Percentiles rank a stretch among this genome's conserved stretches.
These are phyloP conservation scores for Pandion haliaetus DNA, from an alignment of 2,113 vertebrate species.

Conservation along the genomic window DNA sequence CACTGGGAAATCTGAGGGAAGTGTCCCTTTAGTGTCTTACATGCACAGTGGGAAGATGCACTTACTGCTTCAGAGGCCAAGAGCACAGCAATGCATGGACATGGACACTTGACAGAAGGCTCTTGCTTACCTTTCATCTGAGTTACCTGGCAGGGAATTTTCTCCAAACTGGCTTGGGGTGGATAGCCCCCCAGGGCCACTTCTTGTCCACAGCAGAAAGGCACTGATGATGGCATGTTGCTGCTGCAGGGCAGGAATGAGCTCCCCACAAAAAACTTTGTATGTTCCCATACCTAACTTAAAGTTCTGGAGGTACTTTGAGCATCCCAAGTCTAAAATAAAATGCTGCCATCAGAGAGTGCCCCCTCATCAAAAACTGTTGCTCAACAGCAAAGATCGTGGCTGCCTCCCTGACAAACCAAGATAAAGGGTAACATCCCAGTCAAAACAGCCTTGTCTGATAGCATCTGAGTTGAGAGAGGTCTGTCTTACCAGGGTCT, in stretches of 20 bases:
- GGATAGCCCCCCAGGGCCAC: background rate
- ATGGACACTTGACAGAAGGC: background rate
- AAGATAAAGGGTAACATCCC: background rate
- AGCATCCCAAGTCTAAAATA: background rate
- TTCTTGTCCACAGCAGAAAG: background rate
- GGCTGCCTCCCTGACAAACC: background rate
- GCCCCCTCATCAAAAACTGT: background rate
- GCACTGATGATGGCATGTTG: background rate
- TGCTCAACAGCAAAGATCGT: background rate
- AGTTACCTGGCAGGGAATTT: background rate
- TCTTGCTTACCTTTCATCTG: background rate
- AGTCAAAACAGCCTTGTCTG: background rate
- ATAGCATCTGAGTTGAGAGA: background rate
- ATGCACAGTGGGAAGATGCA: background rate
- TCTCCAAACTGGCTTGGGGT: background rate
- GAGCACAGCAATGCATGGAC: background rate
- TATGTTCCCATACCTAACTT: background rate
- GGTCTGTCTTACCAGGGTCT: background rate
- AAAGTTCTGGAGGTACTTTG: background rate
- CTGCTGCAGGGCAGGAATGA: background rate
- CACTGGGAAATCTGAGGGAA: background rate
- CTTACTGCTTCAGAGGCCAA: background rate
- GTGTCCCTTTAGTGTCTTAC: background rate
- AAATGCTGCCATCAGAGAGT: background rate
- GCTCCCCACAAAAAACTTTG: fast-evolving